Percentiles rank a stretch among this genome's conserved stretches.
These are phyloP conservation scores for Hydractinia symbiolongicarpus DNA, from an alignment of 30 jellyfish, hydroid and myxozoan genomes.

Conservation along the genomic window DNA sequence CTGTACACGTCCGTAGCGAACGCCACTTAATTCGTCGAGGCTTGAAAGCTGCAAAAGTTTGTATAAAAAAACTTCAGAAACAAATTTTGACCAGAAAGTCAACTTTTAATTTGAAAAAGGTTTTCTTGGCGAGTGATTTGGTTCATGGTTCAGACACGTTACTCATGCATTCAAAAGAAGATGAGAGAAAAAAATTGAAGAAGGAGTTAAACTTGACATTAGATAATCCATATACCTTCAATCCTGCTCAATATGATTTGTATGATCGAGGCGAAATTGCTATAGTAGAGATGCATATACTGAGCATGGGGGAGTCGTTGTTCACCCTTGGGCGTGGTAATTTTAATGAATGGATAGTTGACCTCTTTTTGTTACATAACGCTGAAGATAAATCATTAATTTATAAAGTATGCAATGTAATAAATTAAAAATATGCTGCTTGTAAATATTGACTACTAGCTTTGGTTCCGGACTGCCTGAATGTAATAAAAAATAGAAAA, in stretches of 20 bases:
- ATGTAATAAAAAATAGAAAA: no score
- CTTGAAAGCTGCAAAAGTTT: slow-evolving; percentile 36
- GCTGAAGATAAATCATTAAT: slow-evolving; percentile 74
- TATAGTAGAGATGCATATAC: slow-evolving; percentile 86
- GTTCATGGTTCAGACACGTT: slow-evolving; percentile 88
- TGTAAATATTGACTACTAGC: no score
- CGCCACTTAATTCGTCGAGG: slow-evolving; percentile 59
- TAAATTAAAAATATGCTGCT: no score
- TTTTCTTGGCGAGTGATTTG: slow-evolving; percentile 79
- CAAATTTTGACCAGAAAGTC: slow-evolving; percentile 28
- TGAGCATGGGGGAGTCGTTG: slow-evolving; percentile 89
- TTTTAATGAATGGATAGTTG: slow-evolving; percentile 88
- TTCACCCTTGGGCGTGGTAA: slow-evolving; percentile 90
- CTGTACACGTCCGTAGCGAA: slow-evolving; percentile 85
- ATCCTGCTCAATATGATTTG: slow-evolving; percentile 47
- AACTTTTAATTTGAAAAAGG: slow-evolving; percentile 26
- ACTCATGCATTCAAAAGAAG: slow-evolving; percentile 40
- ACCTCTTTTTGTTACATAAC: slow-evolving; percentile 49
- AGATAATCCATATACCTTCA: slow-evolving; percentile 33
- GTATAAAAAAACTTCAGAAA: slow-evolving; percentile 41
- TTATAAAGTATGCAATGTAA: slow-evolving; percentile 40
- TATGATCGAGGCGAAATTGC: slow-evolving; percentile 90
- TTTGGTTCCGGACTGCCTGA: no score
- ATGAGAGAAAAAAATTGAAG: slow-evolving; percentile 24
- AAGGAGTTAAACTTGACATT: background rate